Evolutionary conservation across 2,113 vertebrate species (phyloP).

Genomic region (Macroglossus sobrinus): DNA sequence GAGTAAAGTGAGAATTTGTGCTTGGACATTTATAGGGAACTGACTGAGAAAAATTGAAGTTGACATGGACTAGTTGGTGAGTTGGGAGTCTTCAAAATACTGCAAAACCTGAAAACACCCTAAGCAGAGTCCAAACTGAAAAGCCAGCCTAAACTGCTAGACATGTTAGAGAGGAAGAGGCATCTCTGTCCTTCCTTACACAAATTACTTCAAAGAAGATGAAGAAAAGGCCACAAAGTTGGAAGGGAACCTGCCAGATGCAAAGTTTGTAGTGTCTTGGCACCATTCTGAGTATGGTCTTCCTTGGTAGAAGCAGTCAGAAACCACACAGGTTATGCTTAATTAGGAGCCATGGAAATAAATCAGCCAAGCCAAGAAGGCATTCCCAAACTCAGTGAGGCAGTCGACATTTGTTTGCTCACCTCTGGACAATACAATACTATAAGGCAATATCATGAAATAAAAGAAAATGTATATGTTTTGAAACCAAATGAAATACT

Average conservation of each 20-base stretch:
- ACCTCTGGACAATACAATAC: not conserved
- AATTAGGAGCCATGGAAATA: not conserved
- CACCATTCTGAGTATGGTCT: not conserved
- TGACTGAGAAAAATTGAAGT: not conserved
- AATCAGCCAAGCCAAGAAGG: not conserved
- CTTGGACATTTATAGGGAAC: not conserved
- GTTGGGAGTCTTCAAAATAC: not conserved
- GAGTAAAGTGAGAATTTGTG: not conserved
- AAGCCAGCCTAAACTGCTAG: not conserved
- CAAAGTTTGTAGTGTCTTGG: rapidly evolving
- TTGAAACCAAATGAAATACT: constrained; percentile 35
- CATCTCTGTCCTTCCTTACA: not conserved
- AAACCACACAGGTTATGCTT: not conserved
- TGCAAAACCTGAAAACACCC: not conserved
- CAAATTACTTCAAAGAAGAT: not conserved
- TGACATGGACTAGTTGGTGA: not conserved
- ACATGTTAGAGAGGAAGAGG: not conserved
- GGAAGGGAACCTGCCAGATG: no score
- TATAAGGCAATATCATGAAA: not conserved
- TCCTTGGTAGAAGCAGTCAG: not conserved
- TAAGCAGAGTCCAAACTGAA: not conserved
- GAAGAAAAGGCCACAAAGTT: not conserved
- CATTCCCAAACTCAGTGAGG: not conserved
- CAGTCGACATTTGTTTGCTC: not conserved
- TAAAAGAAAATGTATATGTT: not conserved